These are phyloP conservation scores for Sarcophaga caerulescens DNA, from an alignment of 2,888 invertebrate genomes.

Conservation along the genomic window DNA sequence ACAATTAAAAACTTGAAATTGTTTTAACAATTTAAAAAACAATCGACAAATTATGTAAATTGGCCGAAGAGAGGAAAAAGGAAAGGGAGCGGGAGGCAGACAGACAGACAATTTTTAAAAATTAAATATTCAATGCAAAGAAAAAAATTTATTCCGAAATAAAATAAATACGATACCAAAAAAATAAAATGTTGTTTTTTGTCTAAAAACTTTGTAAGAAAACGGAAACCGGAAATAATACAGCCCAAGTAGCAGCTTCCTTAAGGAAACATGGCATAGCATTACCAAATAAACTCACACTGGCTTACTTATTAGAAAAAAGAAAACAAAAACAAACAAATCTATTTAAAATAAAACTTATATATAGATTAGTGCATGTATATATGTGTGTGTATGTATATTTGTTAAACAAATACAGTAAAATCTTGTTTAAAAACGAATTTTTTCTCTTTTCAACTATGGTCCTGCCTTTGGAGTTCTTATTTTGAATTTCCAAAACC, in stretches of 20 bases:
- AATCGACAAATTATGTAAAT: slow-evolving; percentile 78
- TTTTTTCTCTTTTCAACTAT: no score
- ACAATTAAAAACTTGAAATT: slow-evolving; percentile 72
- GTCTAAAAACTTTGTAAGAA: neutral
- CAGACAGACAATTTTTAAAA: neutral
- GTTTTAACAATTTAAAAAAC: slow-evolving; percentile 76
- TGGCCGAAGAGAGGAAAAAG: neutral
- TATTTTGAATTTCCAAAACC: no score
- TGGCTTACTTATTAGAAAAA: no score
- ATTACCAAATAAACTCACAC: no score
- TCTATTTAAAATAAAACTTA: no score
- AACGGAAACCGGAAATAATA: slow-evolving; percentile 66
- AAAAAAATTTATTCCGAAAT: neutral
- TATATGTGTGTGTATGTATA: no score
- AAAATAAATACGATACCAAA: neutral
- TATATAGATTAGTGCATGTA: no score
- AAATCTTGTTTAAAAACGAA: no score
- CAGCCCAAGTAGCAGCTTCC: slow-evolving; percentile 66
- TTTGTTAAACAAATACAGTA: no score
- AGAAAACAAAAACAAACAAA: no score
- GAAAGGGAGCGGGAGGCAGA: neutral
- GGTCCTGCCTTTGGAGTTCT: no score
- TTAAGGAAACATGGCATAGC: slow-evolving; percentile 21
- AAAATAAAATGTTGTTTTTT: slow-evolving; percentile 29
- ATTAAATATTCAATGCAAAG: slow-evolving; percentile 22